Percentiles rank a stretch among this genome's conserved stretches.
Evolutionary conservation across 2,888 invertebrate genomes (phyloP).

Genomic region (Piscicola geometra): DNA sequence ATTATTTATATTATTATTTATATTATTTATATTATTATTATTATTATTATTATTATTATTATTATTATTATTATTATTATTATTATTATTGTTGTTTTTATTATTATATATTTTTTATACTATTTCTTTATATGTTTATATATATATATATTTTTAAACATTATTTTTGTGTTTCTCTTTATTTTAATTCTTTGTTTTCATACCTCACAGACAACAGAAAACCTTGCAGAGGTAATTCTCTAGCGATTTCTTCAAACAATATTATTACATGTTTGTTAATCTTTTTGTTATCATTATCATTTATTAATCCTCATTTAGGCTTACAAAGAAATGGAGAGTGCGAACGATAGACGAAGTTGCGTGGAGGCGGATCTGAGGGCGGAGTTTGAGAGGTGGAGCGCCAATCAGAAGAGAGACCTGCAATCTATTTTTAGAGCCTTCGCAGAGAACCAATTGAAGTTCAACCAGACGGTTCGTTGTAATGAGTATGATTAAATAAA

Average conservation of each 20-base stretch:
- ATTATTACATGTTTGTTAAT: neutral
- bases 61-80: constrained; percentile 10
- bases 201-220: neutral
- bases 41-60: neutral
- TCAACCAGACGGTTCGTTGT: constrained; percentile 61
- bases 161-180: neutral
- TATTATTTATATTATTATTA: neutral
- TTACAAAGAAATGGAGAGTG: constrained; percentile 56
- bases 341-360: constrained; percentile 64
- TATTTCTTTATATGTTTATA: neutral
- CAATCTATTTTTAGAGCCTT: constrained; percentile 64
- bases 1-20: neutral
- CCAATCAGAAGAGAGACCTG: constrained; percentile 64
- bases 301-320: constrained; percentile 48
- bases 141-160: neutral
- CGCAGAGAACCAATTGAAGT: constrained; percentile 66
- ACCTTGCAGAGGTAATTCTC: too few relatives aligned
- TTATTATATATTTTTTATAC: constrained; percentile 1
- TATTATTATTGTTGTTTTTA: neutral
- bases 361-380: constrained; percentile 68
- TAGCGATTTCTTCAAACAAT: too few relatives aligned
- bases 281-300: neutral
- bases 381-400: constrained; percentile 67
- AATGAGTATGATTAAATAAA: too few relatives aligned
- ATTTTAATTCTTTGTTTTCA: neutral